Evolutionary conservation across 2,113 vertebrate species (phyloP).

Genomic region (Salvelinus namaycush): DNA sequence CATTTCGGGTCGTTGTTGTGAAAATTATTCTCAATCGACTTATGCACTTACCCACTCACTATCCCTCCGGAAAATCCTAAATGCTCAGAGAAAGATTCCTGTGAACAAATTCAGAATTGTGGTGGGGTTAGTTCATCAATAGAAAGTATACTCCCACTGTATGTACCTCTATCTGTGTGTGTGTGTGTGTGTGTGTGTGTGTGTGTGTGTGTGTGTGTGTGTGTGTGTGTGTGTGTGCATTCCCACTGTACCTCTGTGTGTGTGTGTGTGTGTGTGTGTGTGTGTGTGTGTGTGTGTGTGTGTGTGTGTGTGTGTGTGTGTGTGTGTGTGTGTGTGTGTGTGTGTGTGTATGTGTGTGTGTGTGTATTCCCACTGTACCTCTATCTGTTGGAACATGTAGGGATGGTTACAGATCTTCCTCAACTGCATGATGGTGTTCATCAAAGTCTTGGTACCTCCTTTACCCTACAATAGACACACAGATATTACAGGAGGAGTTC

Average conservation of each 20-base stretch:
- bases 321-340: too few species aligned
- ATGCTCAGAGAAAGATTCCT: constrained; percentile 98
- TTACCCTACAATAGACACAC: constrained; percentile 80
- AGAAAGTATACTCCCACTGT: too few species aligned
- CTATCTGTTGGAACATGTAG: constrained; percentile 98
- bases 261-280: too few species aligned
- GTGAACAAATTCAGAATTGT: constrained; percentile 10
- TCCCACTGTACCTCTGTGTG: too few species aligned
- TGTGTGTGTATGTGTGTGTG: too few species aligned
- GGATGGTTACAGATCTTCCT: constrained; percentile 97
- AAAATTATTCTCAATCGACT: background rate
- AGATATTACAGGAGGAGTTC: background rate
- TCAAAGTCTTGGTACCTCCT: constrained; percentile 94
- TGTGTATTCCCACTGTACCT: constrained; percentile 71
- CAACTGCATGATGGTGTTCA: constrained; percentile 99
- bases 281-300: too few species aligned
- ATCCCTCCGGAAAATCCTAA: constrained; percentile 93
- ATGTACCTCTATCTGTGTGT: too few species aligned
- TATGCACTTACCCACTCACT: constrained; percentile 85
- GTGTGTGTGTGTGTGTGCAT: too few species aligned
- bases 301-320: too few species aligned
- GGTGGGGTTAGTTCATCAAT: background rate
- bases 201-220: too few species aligned
- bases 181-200: too few species aligned
- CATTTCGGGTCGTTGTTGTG: background rate